phyloP scores from a whole-genome alignment of 2,113 vertebrate species.

The Carassius gibelio region DNA sequence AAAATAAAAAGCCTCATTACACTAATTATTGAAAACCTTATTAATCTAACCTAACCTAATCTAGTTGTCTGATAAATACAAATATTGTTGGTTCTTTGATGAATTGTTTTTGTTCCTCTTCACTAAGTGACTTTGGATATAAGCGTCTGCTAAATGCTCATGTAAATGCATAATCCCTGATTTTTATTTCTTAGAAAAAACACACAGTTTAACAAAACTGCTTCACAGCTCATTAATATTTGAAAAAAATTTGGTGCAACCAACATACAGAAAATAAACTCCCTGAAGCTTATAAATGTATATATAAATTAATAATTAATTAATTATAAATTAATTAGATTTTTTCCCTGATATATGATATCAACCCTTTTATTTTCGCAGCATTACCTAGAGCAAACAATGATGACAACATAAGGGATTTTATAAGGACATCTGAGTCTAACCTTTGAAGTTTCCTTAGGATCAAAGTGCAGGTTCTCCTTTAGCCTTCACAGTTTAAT shows the following conservation, averaged over 20 bases:
- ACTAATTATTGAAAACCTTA: background rate
- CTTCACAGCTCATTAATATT: background rate
- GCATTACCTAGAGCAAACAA: background rate
- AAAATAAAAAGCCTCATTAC: background rate
- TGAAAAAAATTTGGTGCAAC: background rate
- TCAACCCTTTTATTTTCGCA: no score
- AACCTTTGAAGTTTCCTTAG: background rate
- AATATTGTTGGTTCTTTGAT: background rate
- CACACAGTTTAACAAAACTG: no score
- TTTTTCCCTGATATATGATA: no score
- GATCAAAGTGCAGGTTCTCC: conserved; percentile 3
- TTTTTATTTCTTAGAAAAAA: background rate
- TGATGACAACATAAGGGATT: background rate
- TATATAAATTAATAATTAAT: background rate
- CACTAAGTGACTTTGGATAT: background rate
- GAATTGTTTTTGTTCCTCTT: background rate
- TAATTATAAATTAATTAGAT: no score
- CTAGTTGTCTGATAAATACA: background rate
- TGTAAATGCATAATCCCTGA: background rate
- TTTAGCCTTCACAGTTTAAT: conserved; percentile 1
- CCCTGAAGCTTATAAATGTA: background rate
- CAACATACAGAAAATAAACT: background rate
- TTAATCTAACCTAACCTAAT: background rate
- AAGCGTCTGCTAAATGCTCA: background rate
- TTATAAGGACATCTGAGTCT: background rate